A percentile compares a stretch with the other conserved stretches of the same genome.
Conservation (phyloP, 1,140 invertebrate species). For the Temnothorax longispinosus region DNA sequence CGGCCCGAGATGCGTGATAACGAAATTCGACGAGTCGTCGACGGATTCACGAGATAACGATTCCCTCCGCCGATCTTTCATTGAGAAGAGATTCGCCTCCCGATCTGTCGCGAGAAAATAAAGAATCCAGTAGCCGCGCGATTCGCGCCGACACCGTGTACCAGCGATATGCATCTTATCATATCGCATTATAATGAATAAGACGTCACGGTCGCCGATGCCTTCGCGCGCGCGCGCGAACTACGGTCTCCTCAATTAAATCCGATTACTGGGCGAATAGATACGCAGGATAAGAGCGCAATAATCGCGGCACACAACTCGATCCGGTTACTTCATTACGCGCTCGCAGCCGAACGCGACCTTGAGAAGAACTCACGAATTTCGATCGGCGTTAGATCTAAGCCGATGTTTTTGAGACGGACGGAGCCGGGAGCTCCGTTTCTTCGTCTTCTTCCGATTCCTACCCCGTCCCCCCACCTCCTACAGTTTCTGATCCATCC, state of each 20-base stretch:
- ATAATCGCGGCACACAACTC: constrained; percentile 12
- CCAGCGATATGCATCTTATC: constrained; percentile 26
- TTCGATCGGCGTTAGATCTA: constrained; percentile 79
- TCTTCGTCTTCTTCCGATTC: constrained; percentile 44
- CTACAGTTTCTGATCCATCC: constrained; percentile 59
- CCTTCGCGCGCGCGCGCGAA: constrained; percentile 33
- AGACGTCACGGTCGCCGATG: constrained; percentile 29
- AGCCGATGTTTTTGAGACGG: constrained; percentile 78
- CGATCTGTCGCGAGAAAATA: not conserved
- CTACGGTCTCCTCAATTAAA: constrained; percentile 54
- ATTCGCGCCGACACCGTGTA: not conserved
- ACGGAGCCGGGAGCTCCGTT: constrained; percentile 32
- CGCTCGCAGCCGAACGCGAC: constrained; percentile 41
- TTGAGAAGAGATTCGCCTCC: not conserved
- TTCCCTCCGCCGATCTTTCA: not conserved
- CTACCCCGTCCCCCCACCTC: not conserved
- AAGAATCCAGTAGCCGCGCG: not conserved
- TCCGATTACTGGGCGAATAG: constrained; percentile 40
- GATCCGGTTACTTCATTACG: constrained; percentile 49
- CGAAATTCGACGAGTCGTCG: not conserved
- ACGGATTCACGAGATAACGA: not conserved
- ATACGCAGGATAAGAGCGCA: constrained; percentile 49
- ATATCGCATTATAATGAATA: constrained; percentile 18
- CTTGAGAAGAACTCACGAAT: constrained; percentile 50
- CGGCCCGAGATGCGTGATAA: not conserved